Conservation (phyloP, 2,888 invertebrate species). For the Blastobasis lacticolella region DNA sequence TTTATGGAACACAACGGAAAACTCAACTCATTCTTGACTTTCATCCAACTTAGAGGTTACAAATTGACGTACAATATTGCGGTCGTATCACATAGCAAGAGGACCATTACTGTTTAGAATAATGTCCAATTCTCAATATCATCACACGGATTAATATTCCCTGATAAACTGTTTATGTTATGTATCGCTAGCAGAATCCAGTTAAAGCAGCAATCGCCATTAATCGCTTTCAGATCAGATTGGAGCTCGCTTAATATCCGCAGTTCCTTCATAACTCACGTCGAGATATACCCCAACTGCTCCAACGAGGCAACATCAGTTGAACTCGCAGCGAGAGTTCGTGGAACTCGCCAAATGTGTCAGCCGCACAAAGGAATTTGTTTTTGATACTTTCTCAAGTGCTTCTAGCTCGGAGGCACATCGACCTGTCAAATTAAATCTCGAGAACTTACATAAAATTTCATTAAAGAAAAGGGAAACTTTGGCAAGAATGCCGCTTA, state of each 20-base stretch:
- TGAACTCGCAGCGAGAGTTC: neutral
- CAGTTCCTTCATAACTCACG: slow-evolving; percentile 28
- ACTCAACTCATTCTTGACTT: no score
- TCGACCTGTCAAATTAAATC: slow-evolving; percentile 32
- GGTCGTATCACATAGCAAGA: no score
- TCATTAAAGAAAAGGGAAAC: slow-evolving; percentile 31
- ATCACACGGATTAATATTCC: no score
- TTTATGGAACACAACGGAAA: no score
- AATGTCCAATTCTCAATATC: no score
- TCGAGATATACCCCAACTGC: slow-evolving; percentile 17
- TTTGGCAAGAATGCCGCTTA: slow-evolving; percentile 28
- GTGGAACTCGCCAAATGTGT: neutral
- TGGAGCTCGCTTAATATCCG: slow-evolving; percentile 26
- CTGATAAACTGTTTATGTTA: no score
- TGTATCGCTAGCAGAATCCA: neutral
- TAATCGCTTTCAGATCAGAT: slow-evolving; percentile 24
- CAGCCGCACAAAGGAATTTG: neutral
- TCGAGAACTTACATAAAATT: slow-evolving; percentile 25
- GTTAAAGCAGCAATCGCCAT: slow-evolving; percentile 15
- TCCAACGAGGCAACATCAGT: slow-evolving; percentile 7
- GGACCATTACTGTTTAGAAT: no score
- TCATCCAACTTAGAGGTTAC: no score
- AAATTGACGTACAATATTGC: no score
- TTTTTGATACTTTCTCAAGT: neutral
- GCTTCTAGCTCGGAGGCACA: slow-evolving; percentile 13